These are phyloP conservation scores for Pammene aurita DNA, from an alignment of 2,888 invertebrate genomes.

Conservation along the genomic window DNA sequence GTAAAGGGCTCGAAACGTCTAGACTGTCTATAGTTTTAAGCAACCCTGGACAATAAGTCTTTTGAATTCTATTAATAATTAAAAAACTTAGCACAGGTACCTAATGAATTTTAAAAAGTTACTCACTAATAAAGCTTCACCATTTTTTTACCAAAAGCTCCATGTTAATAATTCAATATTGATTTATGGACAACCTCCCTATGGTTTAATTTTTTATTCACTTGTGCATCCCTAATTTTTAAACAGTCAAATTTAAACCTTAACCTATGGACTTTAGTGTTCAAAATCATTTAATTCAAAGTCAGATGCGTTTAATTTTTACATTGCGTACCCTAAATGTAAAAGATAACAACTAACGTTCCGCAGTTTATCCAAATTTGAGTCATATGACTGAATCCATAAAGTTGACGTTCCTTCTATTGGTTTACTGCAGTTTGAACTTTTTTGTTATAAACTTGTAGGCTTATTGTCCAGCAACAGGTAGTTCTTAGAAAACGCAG, in stretches of 20 bases:
- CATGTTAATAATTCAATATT: slow-evolving; percentile 41
- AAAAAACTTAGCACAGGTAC: not conserved
- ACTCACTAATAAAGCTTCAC: slow-evolving; percentile 11
- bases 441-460: not conserved
- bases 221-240: slow-evolving; percentile 27
- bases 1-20: too few species aligned
- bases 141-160: slow-evolving; percentile 12
- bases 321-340: not conserved
- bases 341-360: not conserved
- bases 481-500: slow-evolving; percentile 48
- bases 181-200: slow-evolving; percentile 45
- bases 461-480: slow-evolving; percentile 43
- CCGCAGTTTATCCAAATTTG: not conserved
- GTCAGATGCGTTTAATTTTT: slow-evolving; percentile 26
- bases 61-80: not conserved
- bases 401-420: not conserved
- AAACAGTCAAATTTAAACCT: not conserved
- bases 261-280: not conserved
- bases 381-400: not conserved
- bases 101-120: slow-evolving; percentile 8
- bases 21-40: too few species aligned
- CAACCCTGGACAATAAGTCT: too few species aligned
- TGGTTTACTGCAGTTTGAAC: not conserved
- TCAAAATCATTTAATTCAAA: not conserved
- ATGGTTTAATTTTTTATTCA: slow-evolving; percentile 38